Percentiles rank a stretch among this genome's conserved stretches.
phyloP scores from a whole-genome alignment of 1,140 invertebrate genomes.

The Temnothorax curvispinosus region DNA sequence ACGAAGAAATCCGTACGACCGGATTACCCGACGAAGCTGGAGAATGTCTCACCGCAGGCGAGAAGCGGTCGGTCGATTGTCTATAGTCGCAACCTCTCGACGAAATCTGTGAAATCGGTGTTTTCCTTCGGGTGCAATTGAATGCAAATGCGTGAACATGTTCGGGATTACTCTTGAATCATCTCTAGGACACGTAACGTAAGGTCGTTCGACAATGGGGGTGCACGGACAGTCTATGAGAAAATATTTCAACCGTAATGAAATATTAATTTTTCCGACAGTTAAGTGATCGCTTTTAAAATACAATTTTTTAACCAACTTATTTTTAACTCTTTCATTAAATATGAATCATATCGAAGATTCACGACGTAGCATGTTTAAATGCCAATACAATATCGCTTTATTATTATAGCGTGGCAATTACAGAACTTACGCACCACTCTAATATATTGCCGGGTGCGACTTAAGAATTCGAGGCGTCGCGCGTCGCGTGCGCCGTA shows the following conservation, averaged over 20 bases:
- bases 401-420: slow-evolving; percentile 36
- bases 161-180: neutral
- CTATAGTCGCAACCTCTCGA: neutral
- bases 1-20: slow-evolving; percentile 52
- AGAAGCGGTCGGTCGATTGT: slow-evolving; percentile 33
- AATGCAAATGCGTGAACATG: slow-evolving; percentile 20
- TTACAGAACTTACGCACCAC: slow-evolving; percentile 41
- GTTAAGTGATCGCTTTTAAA: neutral
- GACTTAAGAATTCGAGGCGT: slow-evolving; percentile 59
- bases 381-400: neutral
- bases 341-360: slow-evolving; percentile 4
- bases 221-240: neutral
- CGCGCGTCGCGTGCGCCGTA: slow-evolving; percentile 43
- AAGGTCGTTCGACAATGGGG: neutral
- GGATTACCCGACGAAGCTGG: slow-evolving; percentile 51
- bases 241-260: neutral
- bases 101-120: slow-evolving; percentile 32
- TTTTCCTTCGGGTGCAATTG: slow-evolving; percentile 17
- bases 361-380: neutral
- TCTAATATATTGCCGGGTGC: slow-evolving; percentile 23
- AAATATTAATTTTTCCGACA: neutral
- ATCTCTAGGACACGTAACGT: neutral
- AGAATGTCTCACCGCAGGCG: slow-evolving; percentile 26
- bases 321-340: neutral
- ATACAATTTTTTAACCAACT: neutral